Base-by-base conservation (phyloP, 2,888 invertebrate species). In the Isoperla grammatica region DNA sequence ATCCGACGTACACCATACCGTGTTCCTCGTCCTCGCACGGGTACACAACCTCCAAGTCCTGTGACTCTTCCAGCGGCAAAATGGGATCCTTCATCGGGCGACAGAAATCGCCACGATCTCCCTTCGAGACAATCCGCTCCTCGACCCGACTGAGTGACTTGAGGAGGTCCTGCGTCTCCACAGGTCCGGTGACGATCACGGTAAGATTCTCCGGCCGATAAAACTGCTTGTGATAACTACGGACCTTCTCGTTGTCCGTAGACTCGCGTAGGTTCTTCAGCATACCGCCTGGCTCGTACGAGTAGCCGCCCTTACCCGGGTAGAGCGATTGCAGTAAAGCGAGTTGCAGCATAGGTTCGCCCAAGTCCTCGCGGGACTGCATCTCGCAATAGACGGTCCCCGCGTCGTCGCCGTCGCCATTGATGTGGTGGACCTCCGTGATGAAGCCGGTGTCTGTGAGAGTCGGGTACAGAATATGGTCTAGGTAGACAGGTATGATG, bases 331-430 rank as follows among this genome's bases (percentile, higher is more conserved):
- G 76, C 15, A 82, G 72, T 71, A 92, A 74, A 66, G 81, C 81
- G 59, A 83, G 73, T 67, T 86, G 81, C 63, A 86, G 81, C 61
- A 86, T 76, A 61, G 83, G 83, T 70, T 88, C 88, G 3, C 87
- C 87, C 12, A 80, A 81, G 73, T 90, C 91, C 72, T 92, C 92
- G 29, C 83, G 73, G 0, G 87, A 90, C 74, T 93, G 93, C 90
- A 95, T 93, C 78, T 95, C 95, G 73, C 90, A 92, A 72, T 95
- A 95, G 13, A 95, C 94, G n/a, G 95, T 91, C 15, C 95, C 95
- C 12, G 88, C 91, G 78, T 95, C 87, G 65, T 89, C 86, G 0
- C 95, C 95, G 61, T 89, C 85, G 0, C 86, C 89, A 68, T 88
- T 90, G 62, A 95, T 80, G 72, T 95, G 95, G 74, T 95, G 92